Percentiles rank a stretch among this genome's conserved stretches.
These are phyloP conservation scores for Sesamia inferens DNA, from an alignment of 2,888 invertebrate species.

Conservation along the genomic window DNA sequence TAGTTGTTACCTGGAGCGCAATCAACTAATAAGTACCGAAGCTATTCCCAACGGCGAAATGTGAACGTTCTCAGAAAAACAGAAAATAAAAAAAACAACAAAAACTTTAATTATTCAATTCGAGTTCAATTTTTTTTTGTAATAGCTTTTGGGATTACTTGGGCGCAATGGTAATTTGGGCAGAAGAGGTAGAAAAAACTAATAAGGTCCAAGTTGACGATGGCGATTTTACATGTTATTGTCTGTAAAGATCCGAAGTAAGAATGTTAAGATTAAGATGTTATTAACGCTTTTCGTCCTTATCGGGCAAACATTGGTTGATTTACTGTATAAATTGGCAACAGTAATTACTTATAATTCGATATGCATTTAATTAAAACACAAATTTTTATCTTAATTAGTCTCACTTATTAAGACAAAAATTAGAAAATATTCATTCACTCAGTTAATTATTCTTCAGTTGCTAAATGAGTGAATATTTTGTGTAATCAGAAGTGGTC, in stretches of 20 bases:
- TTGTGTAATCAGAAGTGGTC: constrained; percentile 17
- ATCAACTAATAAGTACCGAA: constrained; percentile 53
- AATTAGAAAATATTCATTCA: too few relatives aligned
- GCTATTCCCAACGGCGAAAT: constrained; percentile 55
- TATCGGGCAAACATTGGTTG: constrained; percentile 36
- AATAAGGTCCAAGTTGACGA: constrained; percentile 20
- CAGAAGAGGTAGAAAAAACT: constrained; percentile 29
- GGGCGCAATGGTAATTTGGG: constrained; percentile 47
- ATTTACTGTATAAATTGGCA: constrained; percentile 46
- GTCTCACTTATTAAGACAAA: constrained; percentile 16
- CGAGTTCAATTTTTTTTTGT: constrained; percentile 60
- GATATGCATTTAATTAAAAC: constrained; percentile 34
- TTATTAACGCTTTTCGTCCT: constrained; percentile 1
- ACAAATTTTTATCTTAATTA: constrained; percentile 20
- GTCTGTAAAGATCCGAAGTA: constrained; percentile 32
- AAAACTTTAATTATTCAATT: constrained; percentile 64
- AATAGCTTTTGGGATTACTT: constrained; percentile 58
- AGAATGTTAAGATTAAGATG: background rate
- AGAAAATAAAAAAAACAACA: constrained; percentile 33
- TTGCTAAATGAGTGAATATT: constrained; percentile 24
- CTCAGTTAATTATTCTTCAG: background rate
- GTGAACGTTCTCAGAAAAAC: constrained; percentile 32
- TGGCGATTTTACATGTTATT: constrained; percentile 36
- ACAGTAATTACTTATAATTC: constrained; percentile 57
- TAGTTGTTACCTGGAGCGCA: constrained; percentile 44